phyloP scores from a whole-genome alignment of 2,797 vertebrate genomes.

The Acropternis orthonyx region DNA sequence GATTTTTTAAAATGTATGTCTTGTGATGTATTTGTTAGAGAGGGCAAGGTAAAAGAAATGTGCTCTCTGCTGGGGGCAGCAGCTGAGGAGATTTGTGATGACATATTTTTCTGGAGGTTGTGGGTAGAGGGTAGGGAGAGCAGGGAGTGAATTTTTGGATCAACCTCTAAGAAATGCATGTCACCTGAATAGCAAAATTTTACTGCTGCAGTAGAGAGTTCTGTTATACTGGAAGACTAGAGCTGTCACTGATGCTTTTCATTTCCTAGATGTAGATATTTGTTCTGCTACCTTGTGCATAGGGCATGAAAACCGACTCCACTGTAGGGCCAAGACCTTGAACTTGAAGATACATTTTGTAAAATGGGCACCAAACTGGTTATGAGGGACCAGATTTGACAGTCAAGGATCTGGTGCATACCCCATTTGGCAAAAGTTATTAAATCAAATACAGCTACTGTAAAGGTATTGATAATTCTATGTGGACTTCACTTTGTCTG shows the following conservation, averaged over 20 bases:
- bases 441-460: neutral
- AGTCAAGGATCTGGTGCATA: neutral
- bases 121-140: neutral
- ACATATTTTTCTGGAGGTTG: neutral
- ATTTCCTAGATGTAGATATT: neutral
- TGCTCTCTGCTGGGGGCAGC: neutral
- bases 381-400: neutral
- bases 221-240: neutral
- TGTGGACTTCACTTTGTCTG: neutral
- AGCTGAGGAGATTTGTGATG: neutral
- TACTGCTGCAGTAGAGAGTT: neutral
- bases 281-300: neutral
- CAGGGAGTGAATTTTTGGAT: neutral
- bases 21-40: neutral
- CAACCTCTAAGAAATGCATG: neutral
- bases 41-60: neutral
- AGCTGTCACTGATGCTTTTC: neutral
- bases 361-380: neutral
- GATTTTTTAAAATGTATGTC: neutral
- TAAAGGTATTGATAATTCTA: neutral
- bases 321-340: neutral
- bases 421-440: neutral
- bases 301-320: accelerated
- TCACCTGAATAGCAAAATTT: neutral
- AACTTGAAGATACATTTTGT: neutral